Conservation (phyloP, 1,140 invertebrate genomes). For the Druon quercuslanigerum region DNA sequence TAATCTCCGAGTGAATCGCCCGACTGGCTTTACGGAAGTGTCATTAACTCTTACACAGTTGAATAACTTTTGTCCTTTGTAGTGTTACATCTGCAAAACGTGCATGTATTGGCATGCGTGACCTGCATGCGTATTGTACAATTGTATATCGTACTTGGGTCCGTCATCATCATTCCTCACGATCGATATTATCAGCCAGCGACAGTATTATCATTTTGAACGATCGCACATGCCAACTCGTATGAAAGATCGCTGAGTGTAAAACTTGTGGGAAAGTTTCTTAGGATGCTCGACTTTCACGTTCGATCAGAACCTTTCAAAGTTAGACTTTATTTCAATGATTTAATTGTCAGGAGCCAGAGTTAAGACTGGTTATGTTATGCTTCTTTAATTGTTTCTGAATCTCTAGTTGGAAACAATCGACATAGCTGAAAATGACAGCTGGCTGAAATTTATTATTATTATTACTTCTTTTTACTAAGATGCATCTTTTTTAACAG, state of each 20-base stretch:
- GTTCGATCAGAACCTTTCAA: conserved; percentile 59
- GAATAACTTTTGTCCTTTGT: not conserved
- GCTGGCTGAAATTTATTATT: too few relatives aligned
- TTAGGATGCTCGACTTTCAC: conserved; percentile 65
- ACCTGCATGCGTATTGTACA: not conserved
- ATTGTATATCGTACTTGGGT: not conserved
- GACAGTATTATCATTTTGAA: conserved; percentile 48
- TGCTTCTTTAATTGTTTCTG: conserved; percentile 27
- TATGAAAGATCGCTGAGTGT: conserved; percentile 59
- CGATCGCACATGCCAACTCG: conserved; percentile 51
- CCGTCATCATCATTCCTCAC: conserved; percentile 8
- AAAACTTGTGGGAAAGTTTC: conserved; percentile 68
- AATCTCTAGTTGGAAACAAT: not conserved
- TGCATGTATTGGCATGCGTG: not conserved
- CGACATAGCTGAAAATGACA: not conserved
- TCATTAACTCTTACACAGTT: not conserved
- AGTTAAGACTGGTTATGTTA: conserved; percentile 19
- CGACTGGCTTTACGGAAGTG: not conserved
- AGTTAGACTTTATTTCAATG: conserved; percentile 50
- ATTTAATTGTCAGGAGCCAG: conserved; percentile 46
- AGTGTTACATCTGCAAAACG: not conserved
- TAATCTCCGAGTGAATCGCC: conserved; percentile 13
- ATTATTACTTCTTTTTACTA: not conserved
- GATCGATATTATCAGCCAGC: conserved; percentile 48
- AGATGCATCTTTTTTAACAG: conserved; percentile 43